Evolutionary conservation across 2,797 vertebrate species (phyloP), one percentile per base, ranked within the genome.

Genomic region (Merluccius polli): DNA sequence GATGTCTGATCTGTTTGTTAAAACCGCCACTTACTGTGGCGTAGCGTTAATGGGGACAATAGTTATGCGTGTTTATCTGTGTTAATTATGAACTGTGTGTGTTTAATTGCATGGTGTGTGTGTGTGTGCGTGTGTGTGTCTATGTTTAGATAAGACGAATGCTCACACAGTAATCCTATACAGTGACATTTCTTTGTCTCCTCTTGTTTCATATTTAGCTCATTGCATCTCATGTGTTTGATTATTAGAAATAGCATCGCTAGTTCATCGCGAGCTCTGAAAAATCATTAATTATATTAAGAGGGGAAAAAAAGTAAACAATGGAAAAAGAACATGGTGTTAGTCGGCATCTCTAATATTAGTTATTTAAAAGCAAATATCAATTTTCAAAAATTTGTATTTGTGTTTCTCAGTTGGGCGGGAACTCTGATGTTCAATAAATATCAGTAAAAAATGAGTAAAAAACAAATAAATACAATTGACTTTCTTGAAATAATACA

Each of bases 341-440:
- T 91, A 91, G 91, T 86, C 86, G 84, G 88, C 83, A 90, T 91
- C 87, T 80, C 86, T 93, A 92, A 94, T 92, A 95, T 95, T 93
- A 95, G 94, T 95, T 93, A 94, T 89, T 88, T 52, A 84, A 85
- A 88, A 94, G 93, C 93, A 94, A 94, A 95, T 94, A 93, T 92
- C 92, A 93, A 90, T 93, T 91, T 91, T 93, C 65, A 10, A 83
- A 89, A 87, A 88, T 92, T 90, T 84, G 91, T 88, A 90, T 91
- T 83, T 52, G 48, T n/a, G 48, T 52, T 93, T 90, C 89, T 91
- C 84, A 93, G 90, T 90, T 91, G 92, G 94, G 52, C 67, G 69
- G 75, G 65, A 81, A 94, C 92, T 90, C 87, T 89, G 92, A 93
- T 88, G 85, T 82, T 91, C 77, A 84, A 89, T 52, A 52, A 52